Evolutionary conservation across 2,113 vertebrate genomes (phyloP), one percentile per base, ranked within the genome.

Genomic region (Ophthalmolycus amberensis): DNA sequence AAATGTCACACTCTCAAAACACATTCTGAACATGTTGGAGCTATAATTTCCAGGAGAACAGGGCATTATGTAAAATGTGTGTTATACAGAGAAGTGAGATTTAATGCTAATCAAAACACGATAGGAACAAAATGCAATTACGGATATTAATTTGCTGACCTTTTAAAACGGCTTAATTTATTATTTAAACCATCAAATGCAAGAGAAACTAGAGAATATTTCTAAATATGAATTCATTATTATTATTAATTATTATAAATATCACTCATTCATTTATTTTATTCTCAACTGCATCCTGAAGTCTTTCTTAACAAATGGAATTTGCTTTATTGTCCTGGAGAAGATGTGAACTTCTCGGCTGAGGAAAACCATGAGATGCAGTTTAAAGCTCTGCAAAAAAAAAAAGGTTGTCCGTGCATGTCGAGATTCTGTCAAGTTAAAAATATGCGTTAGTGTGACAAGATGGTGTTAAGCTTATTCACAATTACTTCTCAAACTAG

Each of bases 1-100:
- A 82, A 71, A 84, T 48, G 37, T 76, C 64, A 62, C 15, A 62
- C 15, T 9, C n/a, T 40, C 14, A 59, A 58, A 69, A 69, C 12
- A 72, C 70, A 71, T 15, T 34, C 22, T 32, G 15, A 56, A 40
- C 3, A 40, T 72, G 40, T 32, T 37, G 6, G 5, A 10, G 5
- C 15, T 34, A 15, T 14, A 11, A 54, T 59, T 70, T 40, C 38
- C 32, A 0, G 32, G 62, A 63, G 37, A 25, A 32, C 10, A 29
- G 27, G 6, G n/a, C 1, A 42, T 50, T 4, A 62, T 46, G 22
- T 38, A 1, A 63, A 27, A 20, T 48, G 25, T 42, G 3, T 69
- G 12, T 34, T 25, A 27, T 18, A 71, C 67, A n/a, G 7, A 46
- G 11, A 44, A 29, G 12, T 56, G 15, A 1, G 3, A n/a, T 56